Evolutionary conservation across 2,888 invertebrate species (phyloP).

Genomic region (Pyrgus malvae): DNA sequence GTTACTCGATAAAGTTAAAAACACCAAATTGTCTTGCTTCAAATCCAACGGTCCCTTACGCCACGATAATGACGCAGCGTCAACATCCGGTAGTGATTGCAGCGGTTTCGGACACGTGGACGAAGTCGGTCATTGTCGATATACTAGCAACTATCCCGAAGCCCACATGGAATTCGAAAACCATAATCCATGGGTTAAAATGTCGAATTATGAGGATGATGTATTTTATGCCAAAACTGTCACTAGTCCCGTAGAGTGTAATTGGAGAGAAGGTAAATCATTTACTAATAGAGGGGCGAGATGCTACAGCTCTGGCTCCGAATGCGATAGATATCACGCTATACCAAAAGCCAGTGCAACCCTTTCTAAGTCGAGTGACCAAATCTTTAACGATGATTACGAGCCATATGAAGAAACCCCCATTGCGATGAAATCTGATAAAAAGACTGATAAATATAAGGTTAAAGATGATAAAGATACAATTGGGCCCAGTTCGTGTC

Average conservation of each 20-base stretch:
- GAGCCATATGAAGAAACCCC: constrained; percentile 57
- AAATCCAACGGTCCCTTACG: constrained; percentile 79
- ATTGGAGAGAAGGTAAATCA: constrained; percentile 67
- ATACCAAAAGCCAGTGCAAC: constrained; percentile 70
- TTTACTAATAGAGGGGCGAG: constrained; percentile 67
- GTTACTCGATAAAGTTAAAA: constrained; percentile 86
- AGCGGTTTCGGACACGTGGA: constrained; percentile 76
- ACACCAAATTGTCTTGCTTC: constrained; percentile 86
- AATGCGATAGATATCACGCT: constrained; percentile 72
- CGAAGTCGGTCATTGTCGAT: constrained; percentile 63
- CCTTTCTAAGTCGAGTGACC: constrained; percentile 78
- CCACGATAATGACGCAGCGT: constrained; percentile 67
- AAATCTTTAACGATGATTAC: constrained; percentile 78
- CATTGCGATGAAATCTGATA: constrained; percentile 58
- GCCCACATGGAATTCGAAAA: constrained; percentile 74
- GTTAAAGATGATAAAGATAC: constrained; percentile 71
- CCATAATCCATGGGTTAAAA: constrained; percentile 76
- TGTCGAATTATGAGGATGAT: constrained; percentile 73
- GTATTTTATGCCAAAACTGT: constrained; percentile 69
- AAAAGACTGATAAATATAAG: constrained; percentile 78
- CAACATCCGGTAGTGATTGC: constrained; percentile 78
- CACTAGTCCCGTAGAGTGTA: constrained; percentile 61
- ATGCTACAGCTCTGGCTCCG: constrained; percentile 78
- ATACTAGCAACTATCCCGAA: constrained; percentile 58
- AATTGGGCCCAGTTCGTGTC: constrained; percentile 81